A percentile compares a stretch with the other conserved stretches of the same genome.
These are phyloP conservation scores for Danionella cerebrum DNA, from an alignment of 2,113 vertebrate species.

Conservation along the genomic window DNA sequence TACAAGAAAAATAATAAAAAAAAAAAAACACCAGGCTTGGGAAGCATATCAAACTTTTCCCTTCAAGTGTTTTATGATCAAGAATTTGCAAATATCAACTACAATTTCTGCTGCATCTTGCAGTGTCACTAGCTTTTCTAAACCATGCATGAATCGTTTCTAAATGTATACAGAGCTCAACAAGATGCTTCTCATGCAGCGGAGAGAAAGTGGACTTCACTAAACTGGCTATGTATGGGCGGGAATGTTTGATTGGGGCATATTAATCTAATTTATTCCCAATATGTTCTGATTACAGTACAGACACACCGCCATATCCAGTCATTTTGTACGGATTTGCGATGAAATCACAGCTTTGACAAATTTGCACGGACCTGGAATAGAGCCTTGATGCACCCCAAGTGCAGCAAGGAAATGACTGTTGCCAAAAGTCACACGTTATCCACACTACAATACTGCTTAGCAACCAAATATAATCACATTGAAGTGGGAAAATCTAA, in stretches of 20 bases:
- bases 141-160: constrained; percentile 57
- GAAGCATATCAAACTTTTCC: not conserved
- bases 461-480: constrained; percentile 59
- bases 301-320: constrained; percentile 29
- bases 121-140: constrained; percentile 44
- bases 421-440: constrained; percentile 37
- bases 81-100: not conserved
- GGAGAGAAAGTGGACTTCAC: constrained; percentile 33
- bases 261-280: too few species aligned
- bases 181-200: constrained; percentile 53
- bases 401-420: not conserved
- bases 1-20: constrained; percentile 37
- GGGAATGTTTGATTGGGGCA: constrained; percentile 30
- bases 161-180: constrained; percentile 35
- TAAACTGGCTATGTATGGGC: constrained; percentile 18
- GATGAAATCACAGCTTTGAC: constrained; percentile 3
- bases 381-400: not conserved
- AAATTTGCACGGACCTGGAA: not conserved
- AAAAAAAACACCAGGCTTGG: not conserved
- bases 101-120: constrained; percentile 27
- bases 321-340: constrained; percentile 31
- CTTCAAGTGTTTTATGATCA: not conserved
- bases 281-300: constrained; percentile 4
- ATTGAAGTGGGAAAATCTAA: constrained; percentile 57
- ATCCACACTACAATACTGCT: constrained; percentile 69